Base-by-base conservation (phyloP, 2,888 invertebrate species). In the Polyommatus iphigenia region DNA sequence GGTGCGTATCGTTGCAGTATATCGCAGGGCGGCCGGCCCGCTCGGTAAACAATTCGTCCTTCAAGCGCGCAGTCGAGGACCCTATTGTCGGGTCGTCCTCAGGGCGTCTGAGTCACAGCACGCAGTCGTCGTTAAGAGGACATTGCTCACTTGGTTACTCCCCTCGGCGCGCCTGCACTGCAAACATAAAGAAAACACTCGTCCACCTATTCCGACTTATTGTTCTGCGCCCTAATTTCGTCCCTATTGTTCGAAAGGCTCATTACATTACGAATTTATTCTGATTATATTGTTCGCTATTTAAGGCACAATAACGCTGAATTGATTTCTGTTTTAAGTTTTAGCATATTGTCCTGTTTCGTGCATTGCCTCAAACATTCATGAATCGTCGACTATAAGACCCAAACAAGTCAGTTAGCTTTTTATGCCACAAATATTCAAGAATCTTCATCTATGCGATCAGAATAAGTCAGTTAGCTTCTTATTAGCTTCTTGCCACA, bases 71-170 rank as follows among this genome's bases (percentile, higher is more conserved):
- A 91, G 93, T 92, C 92, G 92, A 92, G 92, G 91, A 92, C 92
- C 92, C 91, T 91, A 89, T 90, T 91, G 91, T 90, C 90, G 88
- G 89, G 88, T 90, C 91, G 92, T 91, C 93, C 92, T 91, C 91
- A 89, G 91, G 90, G 89, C 92, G 90, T 90, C 91, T 92, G 93
- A 93, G 87, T 94, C 92, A 87, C 81, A 89, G 87, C 87, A 88
- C 88, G 90, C 89, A 89, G 89, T 89, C 88, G 89, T 91, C 92
- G 92, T 93, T 88, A 92, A 91, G 92, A 93, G 93, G 93, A 91
- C 93, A 92, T 89, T 93, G 93, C 91, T 92, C 93, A 92, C 89
- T 89, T 87, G 86, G 87, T 85, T 85, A 87, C 89, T 89, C 90
- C 89, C 88, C 88, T 86, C 88, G 87, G 83, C 86, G 88, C 84